Conservation (phyloP, 2,888 invertebrate genomes). For the Leptogaster cylindrica region DNA sequence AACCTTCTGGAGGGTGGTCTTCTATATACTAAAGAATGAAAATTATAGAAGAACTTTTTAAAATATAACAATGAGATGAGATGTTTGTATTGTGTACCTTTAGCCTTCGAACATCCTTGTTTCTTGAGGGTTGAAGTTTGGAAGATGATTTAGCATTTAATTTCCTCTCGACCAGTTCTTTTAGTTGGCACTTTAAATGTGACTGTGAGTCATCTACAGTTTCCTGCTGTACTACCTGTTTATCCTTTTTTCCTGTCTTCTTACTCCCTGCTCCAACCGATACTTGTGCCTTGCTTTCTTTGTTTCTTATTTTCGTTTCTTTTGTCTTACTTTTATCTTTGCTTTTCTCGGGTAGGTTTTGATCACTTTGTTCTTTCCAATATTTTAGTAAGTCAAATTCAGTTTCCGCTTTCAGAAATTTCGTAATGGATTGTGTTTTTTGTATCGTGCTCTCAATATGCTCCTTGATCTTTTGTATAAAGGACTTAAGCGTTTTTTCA, state of each 20-base stretch:
- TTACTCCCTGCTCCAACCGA: not conserved
- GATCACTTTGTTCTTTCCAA: not conserved
- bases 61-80: no score
- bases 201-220: not conserved
- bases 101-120: not conserved
- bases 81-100: not conserved
- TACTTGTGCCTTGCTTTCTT: not conserved
- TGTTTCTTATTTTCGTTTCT: no score
- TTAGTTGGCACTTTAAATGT: no score
- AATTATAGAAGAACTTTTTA: not conserved
- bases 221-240: not conserved
- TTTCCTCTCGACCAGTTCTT: not conserved
- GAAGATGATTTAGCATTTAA: not conserved
- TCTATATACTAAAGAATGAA: constrained; percentile 32
- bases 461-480: not conserved
- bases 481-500: not conserved
- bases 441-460: not conserved
- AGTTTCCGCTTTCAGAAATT: not conserved
- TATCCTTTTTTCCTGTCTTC: not conserved
- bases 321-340: not conserved
- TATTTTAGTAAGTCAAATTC: not conserved
- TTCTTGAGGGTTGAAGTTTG: constrained; percentile 1
- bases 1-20: constrained; percentile 32
- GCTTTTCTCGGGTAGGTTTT: not conserved
- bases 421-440: not conserved